Evolutionary conservation across 2,113 vertebrate genomes (phyloP), one percentile per base, ranked within the genome.

Genomic region (Tylochromis polylepis): DNA sequence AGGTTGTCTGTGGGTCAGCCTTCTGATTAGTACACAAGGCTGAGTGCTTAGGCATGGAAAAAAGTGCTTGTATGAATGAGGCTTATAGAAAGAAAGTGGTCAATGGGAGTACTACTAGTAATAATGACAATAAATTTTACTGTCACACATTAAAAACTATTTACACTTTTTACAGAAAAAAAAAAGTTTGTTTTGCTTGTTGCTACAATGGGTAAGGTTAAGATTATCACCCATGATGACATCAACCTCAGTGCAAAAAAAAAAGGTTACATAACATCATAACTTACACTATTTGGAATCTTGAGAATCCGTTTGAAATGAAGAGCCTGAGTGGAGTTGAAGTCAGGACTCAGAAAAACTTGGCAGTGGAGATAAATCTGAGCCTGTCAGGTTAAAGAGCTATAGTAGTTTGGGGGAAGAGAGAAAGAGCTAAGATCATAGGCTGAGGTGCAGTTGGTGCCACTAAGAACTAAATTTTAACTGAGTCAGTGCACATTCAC

Each of bases 191-290:
- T 15, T 67, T 2, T 22, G 62, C 62, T 36, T 70, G 7, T 15
- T 0, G 1, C 62, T 22, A 24, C 36, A 70, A 36, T 24, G n/a
- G 0, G 6, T 41, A 67, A 67, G n/a, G 4, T 41, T 67, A 2
- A 9, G 62, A 41, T 41, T 15, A 70, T 70, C 62, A 70, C 3
- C 62, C 36, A 5, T 24, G 36, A 70, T 41, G 0, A 15, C n/a
- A 24, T 70, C 36, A 15, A 15, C n/a, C 62, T 67, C 62, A 15
- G 62, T 6, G 0, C 0, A 16, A 70, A 70, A 24, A 70, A 70
- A 2, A n/a, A 43, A 43, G 12, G 38, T 16, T 43, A 72, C 8
- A 46, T 70, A 43, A 24, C 65, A 24, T 18, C 65, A 24, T 18
- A 72, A 72, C 14, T 11, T 46, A 14, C 36, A 72, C 8, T 72